Evolutionary conservation across 1,140 invertebrate genomes (phyloP), one percentile per base, ranked within the genome.

Genomic region (Propsilocerus akamusi): DNA sequence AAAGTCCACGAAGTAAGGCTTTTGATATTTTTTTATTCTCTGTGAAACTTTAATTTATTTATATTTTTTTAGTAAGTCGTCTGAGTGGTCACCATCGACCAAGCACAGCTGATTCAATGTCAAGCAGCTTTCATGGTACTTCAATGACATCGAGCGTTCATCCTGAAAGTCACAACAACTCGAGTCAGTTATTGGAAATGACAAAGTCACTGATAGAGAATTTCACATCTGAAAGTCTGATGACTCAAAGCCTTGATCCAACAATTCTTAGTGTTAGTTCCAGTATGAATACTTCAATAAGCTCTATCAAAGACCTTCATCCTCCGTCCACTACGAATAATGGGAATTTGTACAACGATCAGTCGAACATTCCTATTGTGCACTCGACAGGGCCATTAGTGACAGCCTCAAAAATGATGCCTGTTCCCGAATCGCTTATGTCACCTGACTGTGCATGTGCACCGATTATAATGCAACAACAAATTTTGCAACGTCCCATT

Each of bases 381-480:
- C 25, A 23, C 25, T 14, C 26, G 11, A 60, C 59, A 0, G 61
- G 63, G 56, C 81, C 83, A 3, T 59, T 89, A 47, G 80, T 83
- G 59, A 83, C 83, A 30, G 80, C 84, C 32, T 83, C 81, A 1
- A 86, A 86, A 65, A 77, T 88, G 67, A 80, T 90, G 1, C 86
- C 85, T 3, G 83, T 88, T 26, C 84, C 85, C 7, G 86, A 90
- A 59, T 83, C 83, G 1, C 65, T 87, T 0, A 86, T 86, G 78
- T 86, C 83, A 63, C 85, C 84, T 3, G 82, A 86, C 63, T 83
- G 83, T 58, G 74, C 77, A 51, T 68, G 77, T 55, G 74, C 77
- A 51, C 60, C 70, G 14, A 59, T 62, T 37, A 61, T 60, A 11
- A 59, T 60, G 14, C 59, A 66, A 52, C 55, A 58, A 20, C 34